Evolutionary conservation across 2,888 invertebrate genomes (phyloP).

Genomic region (Ferdinandea cuprea): DNA sequence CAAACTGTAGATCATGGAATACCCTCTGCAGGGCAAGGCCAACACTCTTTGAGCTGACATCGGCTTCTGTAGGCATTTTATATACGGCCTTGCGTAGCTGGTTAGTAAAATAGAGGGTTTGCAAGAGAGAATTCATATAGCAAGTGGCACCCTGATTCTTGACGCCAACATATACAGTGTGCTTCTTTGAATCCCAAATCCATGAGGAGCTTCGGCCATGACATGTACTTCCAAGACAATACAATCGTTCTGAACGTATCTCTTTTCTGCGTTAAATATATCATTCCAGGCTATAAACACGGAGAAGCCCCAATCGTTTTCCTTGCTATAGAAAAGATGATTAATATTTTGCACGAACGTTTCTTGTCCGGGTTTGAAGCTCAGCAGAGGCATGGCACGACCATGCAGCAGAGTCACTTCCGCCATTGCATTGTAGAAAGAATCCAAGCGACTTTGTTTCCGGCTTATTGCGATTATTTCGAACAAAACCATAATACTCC

Average conservation of each 20-base stretch:
- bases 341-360: slow-evolving; percentile 95
- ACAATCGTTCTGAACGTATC: slow-evolving; percentile 94
- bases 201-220: slow-evolving; percentile 93
- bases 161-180: slow-evolving; percentile 93
- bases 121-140: slow-evolving; percentile 98
- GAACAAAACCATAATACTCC: slow-evolving; percentile 99
- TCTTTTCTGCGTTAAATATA: slow-evolving; percentile 93
- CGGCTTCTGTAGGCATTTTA: slow-evolving; percentile 98
- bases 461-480: slow-evolving; percentile 81
- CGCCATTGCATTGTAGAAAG: slow-evolving; percentile 97
- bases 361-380: slow-evolving; percentile 92
- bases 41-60: slow-evolving; percentile 93
- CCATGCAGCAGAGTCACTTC: slow-evolving; percentile 98
- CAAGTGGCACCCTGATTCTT: slow-evolving; percentile 99
- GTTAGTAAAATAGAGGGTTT: slow-evolving; percentile 98
- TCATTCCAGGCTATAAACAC: slow-evolving; percentile 97
- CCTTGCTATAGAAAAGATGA: slow-evolving; percentile 92
- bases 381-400: slow-evolving; percentile 97
- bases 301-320: slow-evolving; percentile 96
- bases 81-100: slow-evolving; percentile 95
- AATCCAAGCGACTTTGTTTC: slow-evolving; percentile 87
- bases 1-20: slow-evolving; percentile 97
- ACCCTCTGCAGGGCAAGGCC: slow-evolving; percentile 97
- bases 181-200: slow-evolving; percentile 99
- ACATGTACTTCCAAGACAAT: slow-evolving; percentile 95